Evolutionary conservation across 1,140 invertebrate species (phyloP).

Genomic region (Macrotrachela quadricornifera): DNA sequence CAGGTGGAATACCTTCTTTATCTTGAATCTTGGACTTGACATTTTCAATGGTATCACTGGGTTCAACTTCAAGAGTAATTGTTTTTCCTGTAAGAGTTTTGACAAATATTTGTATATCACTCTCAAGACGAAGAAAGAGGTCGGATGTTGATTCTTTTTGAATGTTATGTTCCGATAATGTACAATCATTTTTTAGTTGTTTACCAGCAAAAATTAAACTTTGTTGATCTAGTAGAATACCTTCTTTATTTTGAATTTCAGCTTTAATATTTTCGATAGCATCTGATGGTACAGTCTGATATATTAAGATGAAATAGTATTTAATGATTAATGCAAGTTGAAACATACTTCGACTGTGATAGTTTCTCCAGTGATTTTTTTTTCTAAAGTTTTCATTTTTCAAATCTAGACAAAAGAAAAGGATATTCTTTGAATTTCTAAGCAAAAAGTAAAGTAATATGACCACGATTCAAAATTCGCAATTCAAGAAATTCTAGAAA

Average conservation of each 20-base stretch:
- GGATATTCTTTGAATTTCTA: no score
- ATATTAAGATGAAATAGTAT: no score
- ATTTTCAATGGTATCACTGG: conserved; percentile 66
- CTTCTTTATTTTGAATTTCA: conserved; percentile 53
- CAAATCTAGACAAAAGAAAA: no score
- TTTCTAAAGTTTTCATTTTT: no score
- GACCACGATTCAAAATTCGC: no score
- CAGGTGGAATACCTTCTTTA: conserved; percentile 52
- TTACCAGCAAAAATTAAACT: conserved; percentile 49
- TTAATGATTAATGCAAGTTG: no score
- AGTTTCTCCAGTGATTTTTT: no score
- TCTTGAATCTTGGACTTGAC: conserved; percentile 67
- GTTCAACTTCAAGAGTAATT: conserved; percentile 37
- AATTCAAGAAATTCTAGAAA: no score
- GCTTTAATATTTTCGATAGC: conserved; percentile 74
- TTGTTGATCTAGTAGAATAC: conserved; percentile 61
- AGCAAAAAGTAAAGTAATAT: no score
- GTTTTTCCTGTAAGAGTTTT: conserved; percentile 3
- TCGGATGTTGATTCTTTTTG: conserved; percentile 49
- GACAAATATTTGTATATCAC: conserved; percentile 29
- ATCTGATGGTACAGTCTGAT: conserved; percentile 59
- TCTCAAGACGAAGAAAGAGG: conserved; percentile 41
- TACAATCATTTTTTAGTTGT: conserved; percentile 36
- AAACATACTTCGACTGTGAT: no score
- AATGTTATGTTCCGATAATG: conserved; percentile 50